These are phyloP conservation scores for Leucosticte australis DNA, from an alignment of 2,113 vertebrate genomes.

Conservation along the genomic window DNA sequence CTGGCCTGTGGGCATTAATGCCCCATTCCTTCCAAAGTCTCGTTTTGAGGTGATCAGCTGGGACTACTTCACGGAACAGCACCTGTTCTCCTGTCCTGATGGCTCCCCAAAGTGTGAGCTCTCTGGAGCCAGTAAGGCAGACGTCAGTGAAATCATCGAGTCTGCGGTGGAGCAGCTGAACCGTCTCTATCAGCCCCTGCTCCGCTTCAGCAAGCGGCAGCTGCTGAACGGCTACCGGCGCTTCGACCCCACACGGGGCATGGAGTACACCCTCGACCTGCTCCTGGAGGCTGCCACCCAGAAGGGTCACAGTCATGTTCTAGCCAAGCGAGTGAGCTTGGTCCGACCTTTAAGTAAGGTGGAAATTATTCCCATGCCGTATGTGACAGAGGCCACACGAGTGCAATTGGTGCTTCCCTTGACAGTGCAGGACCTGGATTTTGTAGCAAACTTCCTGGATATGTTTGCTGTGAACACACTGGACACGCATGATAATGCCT, in stretches of 20 bases:
- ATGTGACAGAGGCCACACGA: conserved; percentile 91
- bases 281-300: conserved; percentile 89
- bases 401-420: conserved; percentile 94
- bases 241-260: conserved; percentile 92
- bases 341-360: conserved; percentile 88
- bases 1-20: conserved; percentile 92
- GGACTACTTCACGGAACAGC: conserved; percentile 97
- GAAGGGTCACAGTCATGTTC: conserved; percentile 86
- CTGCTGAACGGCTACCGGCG: conserved; percentile 92
- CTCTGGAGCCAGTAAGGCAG: conserved; percentile 82
- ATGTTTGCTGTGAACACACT: conserved; percentile 87
- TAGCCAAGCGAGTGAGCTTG: conserved; percentile 87
- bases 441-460: conserved; percentile 87
- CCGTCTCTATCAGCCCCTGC: conserved; percentile 85
- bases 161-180: conserved; percentile 87
- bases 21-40: conserved; percentile 86
- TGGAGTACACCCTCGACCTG: conserved; percentile 93
- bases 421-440: conserved; percentile 80
- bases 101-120: conserved; percentile 92
- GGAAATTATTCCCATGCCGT: conserved; percentile 96
- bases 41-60: conserved; percentile 96
- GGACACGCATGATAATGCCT: conserved; percentile 87
- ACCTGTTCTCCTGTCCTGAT: conserved; percentile 87
- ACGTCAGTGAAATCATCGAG: conserved; percentile 83
- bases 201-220: conserved; percentile 88